Conservation (phyloP, 2,888 invertebrate genomes). For the Eristalis tenax region DNA sequence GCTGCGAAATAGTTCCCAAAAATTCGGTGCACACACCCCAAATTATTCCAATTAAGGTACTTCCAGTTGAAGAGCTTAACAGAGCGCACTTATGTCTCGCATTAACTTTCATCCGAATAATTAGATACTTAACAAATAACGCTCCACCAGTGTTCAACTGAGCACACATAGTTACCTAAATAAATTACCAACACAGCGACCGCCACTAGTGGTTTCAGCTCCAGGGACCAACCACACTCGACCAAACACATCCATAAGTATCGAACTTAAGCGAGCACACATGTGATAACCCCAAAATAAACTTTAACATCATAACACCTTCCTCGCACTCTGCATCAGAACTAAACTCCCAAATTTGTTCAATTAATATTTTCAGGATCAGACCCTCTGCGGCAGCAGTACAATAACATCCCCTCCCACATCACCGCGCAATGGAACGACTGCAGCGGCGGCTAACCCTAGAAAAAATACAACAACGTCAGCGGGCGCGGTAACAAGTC, state of each 20-base stretch:
- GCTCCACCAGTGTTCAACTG: too few species aligned
- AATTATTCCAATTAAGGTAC: too few species aligned
- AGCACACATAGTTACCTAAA: too few species aligned
- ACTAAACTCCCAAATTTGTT: slow-evolving; percentile 26
- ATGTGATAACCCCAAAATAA: not conserved
- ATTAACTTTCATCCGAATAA: too few species aligned
- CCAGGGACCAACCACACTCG: not conserved
- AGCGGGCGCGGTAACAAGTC: slow-evolving; percentile 41
- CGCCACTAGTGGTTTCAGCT: not conserved
- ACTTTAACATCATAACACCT: not conserved
- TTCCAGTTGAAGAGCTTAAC: too few species aligned
- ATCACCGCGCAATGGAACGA: slow-evolving; percentile 53
- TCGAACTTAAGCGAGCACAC: not conserved
- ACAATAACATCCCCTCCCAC: slow-evolving; percentile 62
- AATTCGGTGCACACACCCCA: too few species aligned
- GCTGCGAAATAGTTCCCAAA: too few species aligned
- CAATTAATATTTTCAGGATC: slow-evolving; percentile 62
- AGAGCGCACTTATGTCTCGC: too few species aligned
- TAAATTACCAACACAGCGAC: too few species aligned
- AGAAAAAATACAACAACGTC: slow-evolving; percentile 44
- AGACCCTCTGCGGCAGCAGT: slow-evolving; percentile 64
- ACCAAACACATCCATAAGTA: not conserved
- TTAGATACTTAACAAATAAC: too few species aligned
- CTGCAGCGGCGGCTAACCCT: slow-evolving; percentile 34
- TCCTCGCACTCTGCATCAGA: not conserved